Conservation (phyloP, 2,888 invertebrate species). For the Prosapia bicincta region DNA sequence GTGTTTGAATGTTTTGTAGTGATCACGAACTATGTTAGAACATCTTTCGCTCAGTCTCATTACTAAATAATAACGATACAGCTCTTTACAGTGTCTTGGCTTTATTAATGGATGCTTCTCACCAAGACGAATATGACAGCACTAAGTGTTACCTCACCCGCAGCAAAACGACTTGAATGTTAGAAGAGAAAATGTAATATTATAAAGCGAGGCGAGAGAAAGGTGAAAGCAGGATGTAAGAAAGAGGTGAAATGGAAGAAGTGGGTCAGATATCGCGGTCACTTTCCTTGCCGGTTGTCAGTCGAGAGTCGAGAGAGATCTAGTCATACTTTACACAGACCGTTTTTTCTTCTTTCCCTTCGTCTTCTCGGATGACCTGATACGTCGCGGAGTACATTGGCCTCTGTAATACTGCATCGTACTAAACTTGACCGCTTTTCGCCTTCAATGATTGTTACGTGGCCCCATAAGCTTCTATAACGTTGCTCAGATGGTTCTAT, state of each 20-base stretch:
- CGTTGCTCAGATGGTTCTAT: too few species aligned
- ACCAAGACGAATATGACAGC: not conserved
- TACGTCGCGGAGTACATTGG: not conserved
- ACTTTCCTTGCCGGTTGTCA: not conserved
- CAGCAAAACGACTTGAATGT: not conserved
- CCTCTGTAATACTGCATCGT: not conserved
- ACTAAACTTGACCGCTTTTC: not conserved
- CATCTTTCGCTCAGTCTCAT: too few species aligned
- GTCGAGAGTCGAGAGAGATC: not conserved
- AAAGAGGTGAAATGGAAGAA: conserved; percentile 2
- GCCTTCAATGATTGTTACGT: not conserved
- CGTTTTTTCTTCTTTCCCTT: not conserved
- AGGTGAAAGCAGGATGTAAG: conserved; percentile 2
- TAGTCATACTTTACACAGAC: not conserved
- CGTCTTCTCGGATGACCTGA: conserved; percentile 2
- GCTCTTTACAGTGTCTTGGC: too few species aligned
- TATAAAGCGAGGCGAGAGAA: not conserved
- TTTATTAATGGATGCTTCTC: not conserved
- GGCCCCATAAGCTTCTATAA: too few species aligned
- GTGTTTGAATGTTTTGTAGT: too few species aligned
- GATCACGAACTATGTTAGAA: too few species aligned
- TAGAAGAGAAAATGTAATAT: not conserved
- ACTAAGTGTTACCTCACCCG: not conserved
- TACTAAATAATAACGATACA: too few species aligned
- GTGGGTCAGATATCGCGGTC: not conserved